Evolutionary conservation across 2,113 vertebrate species (phyloP).

Genomic region (Bubo bubo): DNA sequence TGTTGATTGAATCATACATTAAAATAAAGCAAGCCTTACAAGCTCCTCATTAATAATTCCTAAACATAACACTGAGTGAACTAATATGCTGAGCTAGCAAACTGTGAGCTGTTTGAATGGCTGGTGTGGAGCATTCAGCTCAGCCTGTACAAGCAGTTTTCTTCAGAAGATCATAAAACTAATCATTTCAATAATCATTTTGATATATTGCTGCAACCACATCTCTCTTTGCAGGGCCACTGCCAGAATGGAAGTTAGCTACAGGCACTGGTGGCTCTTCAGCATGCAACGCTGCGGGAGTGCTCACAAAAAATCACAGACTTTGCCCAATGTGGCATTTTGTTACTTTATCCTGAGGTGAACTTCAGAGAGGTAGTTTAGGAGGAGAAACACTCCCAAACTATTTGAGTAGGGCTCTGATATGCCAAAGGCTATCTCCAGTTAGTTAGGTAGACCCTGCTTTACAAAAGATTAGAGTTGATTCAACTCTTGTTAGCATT

Average conservation of each 20-base stretch:
- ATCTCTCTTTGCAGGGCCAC: not conserved
- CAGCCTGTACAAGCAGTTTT: not conserved
- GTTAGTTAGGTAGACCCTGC: not conserved
- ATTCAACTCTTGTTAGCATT: not conserved
- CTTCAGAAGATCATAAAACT: not conserved
- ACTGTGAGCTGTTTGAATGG: not conserved
- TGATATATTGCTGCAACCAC: not conserved
- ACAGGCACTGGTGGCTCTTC: not conserved
- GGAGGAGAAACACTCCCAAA: not conserved
- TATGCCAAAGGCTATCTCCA: not conserved
- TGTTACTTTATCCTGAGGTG: not conserved
- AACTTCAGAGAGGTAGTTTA: not conserved
- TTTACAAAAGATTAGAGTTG: not conserved
- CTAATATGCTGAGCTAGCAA: not conserved
- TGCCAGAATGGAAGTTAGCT: not conserved
- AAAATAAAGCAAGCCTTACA: not conserved
- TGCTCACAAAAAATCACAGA: not conserved
- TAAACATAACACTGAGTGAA: not conserved
- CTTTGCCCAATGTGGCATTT: not conserved
- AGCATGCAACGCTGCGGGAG: not conserved
- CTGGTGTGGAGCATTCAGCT: not conserved
- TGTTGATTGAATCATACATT: not conserved
- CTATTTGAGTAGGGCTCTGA: not conserved
- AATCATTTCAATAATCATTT: not conserved
- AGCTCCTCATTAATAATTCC: constrained; percentile 39